Evolutionary conservation across 2,113 vertebrate genomes (phyloP).

Genomic region (Xiphias gladius): DNA sequence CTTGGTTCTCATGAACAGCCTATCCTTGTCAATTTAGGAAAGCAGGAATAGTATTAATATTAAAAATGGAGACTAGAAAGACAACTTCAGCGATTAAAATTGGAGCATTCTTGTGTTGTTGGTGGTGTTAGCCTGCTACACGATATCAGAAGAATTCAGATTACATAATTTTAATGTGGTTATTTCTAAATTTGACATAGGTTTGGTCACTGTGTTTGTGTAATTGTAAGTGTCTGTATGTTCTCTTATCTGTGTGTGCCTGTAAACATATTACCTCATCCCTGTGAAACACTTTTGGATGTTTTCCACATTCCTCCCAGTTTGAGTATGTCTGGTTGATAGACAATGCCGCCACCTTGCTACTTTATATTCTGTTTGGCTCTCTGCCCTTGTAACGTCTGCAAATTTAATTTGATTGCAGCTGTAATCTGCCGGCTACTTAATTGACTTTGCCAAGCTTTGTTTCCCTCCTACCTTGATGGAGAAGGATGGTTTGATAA

Average conservation of each 20-base stretch:
- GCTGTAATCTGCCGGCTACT: conserved; percentile 80
- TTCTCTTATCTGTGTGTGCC: not conserved
- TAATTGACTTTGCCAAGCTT: conserved; percentile 83
- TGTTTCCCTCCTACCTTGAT: conserved; percentile 70
- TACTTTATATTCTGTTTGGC: conserved; percentile 78
- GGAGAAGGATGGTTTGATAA: conserved; percentile 64
- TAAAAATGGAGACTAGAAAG: not conserved
- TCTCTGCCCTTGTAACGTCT: conserved; percentile 73
- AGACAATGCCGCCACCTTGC: conserved; percentile 61
- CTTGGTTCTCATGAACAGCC: conserved; percentile 1
- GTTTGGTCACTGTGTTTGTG: not conserved
- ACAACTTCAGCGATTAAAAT: not conserved
- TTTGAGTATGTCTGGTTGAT: conserved; percentile 48
- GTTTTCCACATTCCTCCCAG: conserved; percentile 37
- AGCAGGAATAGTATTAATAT: not conserved
- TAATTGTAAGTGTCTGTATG: not conserved
- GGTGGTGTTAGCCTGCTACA: not conserved
- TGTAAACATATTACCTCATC: conserved; percentile 42
- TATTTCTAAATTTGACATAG: conserved; percentile 1
- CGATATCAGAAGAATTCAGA: not conserved
- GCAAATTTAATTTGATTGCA: conserved; percentile 83
- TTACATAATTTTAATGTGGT: not conserved
- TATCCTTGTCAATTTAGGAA: not conserved
- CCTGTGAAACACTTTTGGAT: conserved; percentile 47
- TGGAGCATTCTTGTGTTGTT: not conserved